These are phyloP conservation scores for Psilopogon haemacephalus DNA, from an alignment of 2,113 vertebrate genomes.

Conservation along the genomic window DNA sequence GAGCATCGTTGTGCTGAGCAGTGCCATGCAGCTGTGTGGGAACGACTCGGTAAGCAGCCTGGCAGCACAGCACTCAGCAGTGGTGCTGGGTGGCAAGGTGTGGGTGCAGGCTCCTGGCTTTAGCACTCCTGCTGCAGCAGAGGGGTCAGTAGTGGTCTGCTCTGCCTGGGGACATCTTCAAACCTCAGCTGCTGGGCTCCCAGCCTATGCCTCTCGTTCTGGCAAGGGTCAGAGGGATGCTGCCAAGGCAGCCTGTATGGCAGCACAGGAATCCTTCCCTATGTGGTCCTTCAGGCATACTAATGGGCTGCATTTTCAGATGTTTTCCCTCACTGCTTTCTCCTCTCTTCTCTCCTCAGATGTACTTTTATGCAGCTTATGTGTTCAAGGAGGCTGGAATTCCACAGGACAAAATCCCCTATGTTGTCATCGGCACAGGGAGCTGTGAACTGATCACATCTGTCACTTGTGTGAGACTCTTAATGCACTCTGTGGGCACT, in stretches of 20 bases:
- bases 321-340: not conserved
- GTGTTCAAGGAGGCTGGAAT: slow-evolving; percentile 87
- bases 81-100: rapidly evolving
- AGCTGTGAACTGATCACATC: slow-evolving; percentile 84
- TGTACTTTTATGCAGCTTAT: slow-evolving; percentile 87
- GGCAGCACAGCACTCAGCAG: not conserved
- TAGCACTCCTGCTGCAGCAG: not conserved
- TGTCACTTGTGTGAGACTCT: slow-evolving; percentile 84
- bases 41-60: slow-evolving; percentile 82
- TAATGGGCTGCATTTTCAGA: not conserved
- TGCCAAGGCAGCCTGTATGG: not conserved
- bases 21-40: slow-evolving; percentile 90
- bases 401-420: slow-evolving; percentile 79
- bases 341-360: slow-evolving; percentile 67
- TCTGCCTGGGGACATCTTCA: not conserved
- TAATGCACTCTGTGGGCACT: not conserved
- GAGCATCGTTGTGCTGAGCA: slow-evolving; percentile 82
- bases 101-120: not conserved
- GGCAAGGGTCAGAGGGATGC: not conserved
- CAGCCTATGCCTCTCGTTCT: not conserved
- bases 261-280: not conserved
- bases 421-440: slow-evolving; percentile 85
- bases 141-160: not conserved
- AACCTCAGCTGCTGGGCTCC: not conserved
- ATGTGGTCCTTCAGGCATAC: not conserved